Evolutionary conservation across 1,140 invertebrate species (phyloP).

Genomic region (Nomia melanderi): DNA sequence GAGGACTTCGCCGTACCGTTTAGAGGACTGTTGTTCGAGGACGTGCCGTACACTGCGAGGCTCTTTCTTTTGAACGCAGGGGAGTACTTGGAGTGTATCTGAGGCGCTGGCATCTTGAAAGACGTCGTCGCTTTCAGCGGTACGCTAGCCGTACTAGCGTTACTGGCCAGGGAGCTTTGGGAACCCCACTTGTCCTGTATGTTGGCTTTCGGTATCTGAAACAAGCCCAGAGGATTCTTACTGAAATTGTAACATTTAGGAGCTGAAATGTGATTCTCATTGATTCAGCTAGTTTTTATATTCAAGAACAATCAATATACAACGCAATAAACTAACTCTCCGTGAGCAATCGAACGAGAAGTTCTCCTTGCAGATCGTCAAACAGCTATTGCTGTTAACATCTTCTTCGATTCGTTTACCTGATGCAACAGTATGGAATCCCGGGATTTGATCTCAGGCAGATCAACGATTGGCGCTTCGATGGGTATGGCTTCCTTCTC

Average conservation of each 20-base stretch:
- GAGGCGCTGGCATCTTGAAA: slow-evolving; percentile 76
- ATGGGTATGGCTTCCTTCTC: slow-evolving; percentile 84
- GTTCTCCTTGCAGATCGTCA: too few relatives aligned
- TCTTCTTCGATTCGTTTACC: slow-evolving; percentile 51
- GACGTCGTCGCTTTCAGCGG: slow-evolving; percentile 69
- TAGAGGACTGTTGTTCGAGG: slow-evolving; percentile 76
- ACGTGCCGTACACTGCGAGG: slow-evolving; percentile 84
- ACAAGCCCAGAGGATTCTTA: neutral
- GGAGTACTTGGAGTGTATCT: slow-evolving; percentile 88
- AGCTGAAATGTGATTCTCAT: too few relatives aligned
- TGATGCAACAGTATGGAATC: slow-evolving; percentile 77
- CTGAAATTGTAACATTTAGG: too few relatives aligned
- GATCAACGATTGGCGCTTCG: slow-evolving; percentile 83
- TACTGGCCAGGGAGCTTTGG: slow-evolving; percentile 74
- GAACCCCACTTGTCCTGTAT: slow-evolving; percentile 77
- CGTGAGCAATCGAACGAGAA: too few relatives aligned
- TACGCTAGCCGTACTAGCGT: slow-evolving; percentile 68
- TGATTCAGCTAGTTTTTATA: too few relatives aligned
- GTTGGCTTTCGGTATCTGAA: slow-evolving; percentile 66
- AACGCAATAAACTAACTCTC: too few relatives aligned
- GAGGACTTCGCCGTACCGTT: slow-evolving; percentile 64
- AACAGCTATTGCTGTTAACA: neutral
- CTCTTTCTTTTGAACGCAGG: slow-evolving; percentile 91
- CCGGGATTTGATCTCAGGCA: slow-evolving; percentile 91
- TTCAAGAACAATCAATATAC: too few relatives aligned